These are phyloP conservation scores for Drosophila birchii DNA, from an alignment of 2,888 invertebrate species.

Conservation along the genomic window DNA sequence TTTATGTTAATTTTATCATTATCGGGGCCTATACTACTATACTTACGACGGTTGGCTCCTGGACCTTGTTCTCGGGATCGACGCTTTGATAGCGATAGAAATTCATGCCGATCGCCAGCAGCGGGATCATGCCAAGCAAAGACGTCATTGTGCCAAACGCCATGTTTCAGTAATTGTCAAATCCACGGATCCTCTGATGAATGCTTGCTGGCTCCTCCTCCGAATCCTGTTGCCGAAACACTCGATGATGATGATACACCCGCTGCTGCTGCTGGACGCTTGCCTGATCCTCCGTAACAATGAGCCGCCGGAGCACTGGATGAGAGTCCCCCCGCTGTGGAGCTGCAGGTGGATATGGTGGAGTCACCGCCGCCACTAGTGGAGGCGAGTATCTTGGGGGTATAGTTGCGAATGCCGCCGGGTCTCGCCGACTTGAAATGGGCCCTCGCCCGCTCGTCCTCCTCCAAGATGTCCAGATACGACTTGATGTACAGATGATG, in stretches of 20 bases:
- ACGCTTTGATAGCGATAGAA: conserved; percentile 92
- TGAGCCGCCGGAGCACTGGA: conserved; percentile 76
- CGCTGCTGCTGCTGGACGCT: conserved; percentile 29
- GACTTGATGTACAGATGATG: conserved; percentile 87
- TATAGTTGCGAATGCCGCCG: conserved; percentile 89
- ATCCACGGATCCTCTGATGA: conserved; percentile 88
- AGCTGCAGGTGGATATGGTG: conserved; percentile 24
- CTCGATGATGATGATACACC: background rate
- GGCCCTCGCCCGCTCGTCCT: conserved; percentile 85
- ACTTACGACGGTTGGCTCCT: conserved; percentile 89
- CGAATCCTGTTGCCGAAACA: background rate
- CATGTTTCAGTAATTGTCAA: conserved; percentile 85
- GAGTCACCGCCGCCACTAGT: conserved; percentile 26
- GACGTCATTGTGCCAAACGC: conserved; percentile 88
- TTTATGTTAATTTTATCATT: background rate
- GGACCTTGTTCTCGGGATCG: conserved; percentile 93
- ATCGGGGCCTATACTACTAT: conserved; percentile 65
- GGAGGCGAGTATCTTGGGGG: conserved; percentile 88
- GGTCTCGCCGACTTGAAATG: conserved; percentile 86
- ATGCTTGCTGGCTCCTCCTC: conserved; percentile 12
- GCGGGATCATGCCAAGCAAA: conserved; percentile 91
- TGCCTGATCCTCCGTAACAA: conserved; percentile 41
- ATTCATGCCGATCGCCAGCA: conserved; percentile 92
- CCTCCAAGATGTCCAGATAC: conserved; percentile 86
- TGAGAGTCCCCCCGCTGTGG: conserved; percentile 53